These are phyloP conservation scores for Meganola albula DNA, from an alignment of 2,888 invertebrate genomes.

Conservation along the genomic window DNA sequence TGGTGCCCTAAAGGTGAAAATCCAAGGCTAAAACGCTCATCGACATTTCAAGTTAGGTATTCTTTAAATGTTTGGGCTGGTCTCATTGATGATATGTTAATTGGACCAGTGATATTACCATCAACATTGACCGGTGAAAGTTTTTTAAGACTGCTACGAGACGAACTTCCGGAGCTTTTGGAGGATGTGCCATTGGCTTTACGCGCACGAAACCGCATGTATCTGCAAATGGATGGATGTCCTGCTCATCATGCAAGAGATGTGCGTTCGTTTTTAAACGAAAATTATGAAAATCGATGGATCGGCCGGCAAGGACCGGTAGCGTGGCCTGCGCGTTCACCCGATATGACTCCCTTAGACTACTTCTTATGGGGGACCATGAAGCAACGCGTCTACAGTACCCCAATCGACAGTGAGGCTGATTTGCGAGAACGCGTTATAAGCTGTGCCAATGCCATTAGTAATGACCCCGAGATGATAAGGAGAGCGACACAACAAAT, in stretches of 20 bases:
- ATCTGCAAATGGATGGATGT: neutral
- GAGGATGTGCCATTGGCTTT: constrained; percentile 2
- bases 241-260: neutral
- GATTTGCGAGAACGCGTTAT: constrained; percentile 1
- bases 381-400: constrained; percentile 1
- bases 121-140: constrained; percentile 3
- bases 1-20: constrained; percentile 6
- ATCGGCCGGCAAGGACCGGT: constrained; percentile 3
- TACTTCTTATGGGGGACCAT: neutral
- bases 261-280: constrained; percentile 1
- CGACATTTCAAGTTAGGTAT: constrained; percentile 5
- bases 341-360: neutral
- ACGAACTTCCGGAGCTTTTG: constrained; percentile 9
- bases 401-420: neutral
- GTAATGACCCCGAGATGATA: constrained; percentile 1
- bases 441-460: neutral
- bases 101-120: constrained; percentile 8
- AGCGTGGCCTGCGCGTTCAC: constrained; percentile 2
- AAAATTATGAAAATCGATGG: constrained; percentile 2
- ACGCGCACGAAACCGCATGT: constrained; percentile 1
- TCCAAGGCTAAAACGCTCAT: constrained; percentile 3
- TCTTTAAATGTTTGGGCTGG: constrained; percentile 8
- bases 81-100: constrained; percentile 7
- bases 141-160: constrained; percentile 11
- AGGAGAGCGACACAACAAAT: constrained; percentile 2